Conservation (phyloP, 2,888 invertebrate genomes). For the Oegoconia quadripuncta region DNA sequence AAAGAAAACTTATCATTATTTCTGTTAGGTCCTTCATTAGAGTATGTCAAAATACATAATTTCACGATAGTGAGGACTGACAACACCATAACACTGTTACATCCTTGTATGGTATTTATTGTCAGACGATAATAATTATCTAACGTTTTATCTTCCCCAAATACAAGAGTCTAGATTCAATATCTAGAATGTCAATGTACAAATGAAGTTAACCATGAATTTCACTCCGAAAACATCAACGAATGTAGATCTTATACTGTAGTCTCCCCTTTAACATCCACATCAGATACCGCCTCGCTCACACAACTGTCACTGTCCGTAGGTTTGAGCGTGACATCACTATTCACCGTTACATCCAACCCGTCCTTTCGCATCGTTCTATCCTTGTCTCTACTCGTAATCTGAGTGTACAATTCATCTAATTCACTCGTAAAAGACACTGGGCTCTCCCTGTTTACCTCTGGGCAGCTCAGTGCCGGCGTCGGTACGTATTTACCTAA, state of each 20-base stretch:
- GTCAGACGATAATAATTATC: too few species aligned
- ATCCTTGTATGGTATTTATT: too few species aligned
- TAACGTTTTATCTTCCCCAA: too few species aligned
- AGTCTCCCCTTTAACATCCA: constrained; percentile 60
- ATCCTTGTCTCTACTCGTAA: constrained; percentile 70
- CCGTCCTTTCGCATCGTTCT: constrained; percentile 47
- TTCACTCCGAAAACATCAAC: too few species aligned
- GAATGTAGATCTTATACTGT: constrained; percentile 52
- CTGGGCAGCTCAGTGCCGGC: constrained; percentile 67
- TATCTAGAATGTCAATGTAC: too few species aligned
- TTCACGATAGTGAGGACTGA: too few species aligned
- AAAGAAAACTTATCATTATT: too few species aligned
- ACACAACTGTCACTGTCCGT: constrained; percentile 71
- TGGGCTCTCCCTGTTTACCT: constrained; percentile 66
- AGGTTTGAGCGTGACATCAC: constrained; percentile 67
- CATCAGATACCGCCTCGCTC: constrained; percentile 66
- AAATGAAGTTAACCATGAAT: too few species aligned
- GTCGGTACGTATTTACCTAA: constrained; percentile 64
- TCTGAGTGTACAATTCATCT: constrained; percentile 85
- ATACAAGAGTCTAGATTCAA: too few species aligned
- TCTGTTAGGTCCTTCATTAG: too few species aligned
- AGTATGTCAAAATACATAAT: too few species aligned
- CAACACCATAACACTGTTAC: too few species aligned
- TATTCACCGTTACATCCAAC: constrained; percentile 60
- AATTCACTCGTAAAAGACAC: constrained; percentile 77